These are phyloP conservation scores for Catharus minimus DNA, from an alignment of 2,113 vertebrate genomes.

Conservation along the genomic window DNA sequence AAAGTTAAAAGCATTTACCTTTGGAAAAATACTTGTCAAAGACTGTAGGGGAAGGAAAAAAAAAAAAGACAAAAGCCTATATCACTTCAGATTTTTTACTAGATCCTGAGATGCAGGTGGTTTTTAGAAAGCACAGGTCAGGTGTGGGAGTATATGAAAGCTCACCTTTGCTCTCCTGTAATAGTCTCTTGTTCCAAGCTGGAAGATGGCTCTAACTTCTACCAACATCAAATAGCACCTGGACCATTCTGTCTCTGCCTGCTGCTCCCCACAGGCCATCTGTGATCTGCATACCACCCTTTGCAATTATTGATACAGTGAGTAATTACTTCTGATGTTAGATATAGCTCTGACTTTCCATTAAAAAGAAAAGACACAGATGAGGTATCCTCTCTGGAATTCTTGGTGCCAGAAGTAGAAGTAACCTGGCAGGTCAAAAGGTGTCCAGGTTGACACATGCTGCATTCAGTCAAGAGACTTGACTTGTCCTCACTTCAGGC, in stretches of 20 bases:
- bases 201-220: conserved; percentile 13
- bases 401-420: conserved; percentile 27
- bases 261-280: conserved; percentile 31
- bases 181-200: neutral
- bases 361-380: conserved; percentile 1
- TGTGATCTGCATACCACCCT: conserved; percentile 10
- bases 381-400: conserved; percentile 26
- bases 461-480: neutral
- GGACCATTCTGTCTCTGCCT: conserved; percentile 20
- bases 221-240: conserved; percentile 35
- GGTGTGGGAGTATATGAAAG: neutral
- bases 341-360: conserved; percentile 9
- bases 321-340: conserved; percentile 41
- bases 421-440: conserved; percentile 25
- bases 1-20: neutral
- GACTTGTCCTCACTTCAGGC: conserved; percentile 14
- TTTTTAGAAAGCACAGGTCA: neutral
- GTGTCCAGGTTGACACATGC: conserved; percentile 4
- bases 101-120: conserved; percentile 4
- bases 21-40: neutral
- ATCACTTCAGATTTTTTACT: conserved; percentile 13
- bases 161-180: conserved; percentile 18
- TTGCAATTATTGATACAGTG: conserved; percentile 17
- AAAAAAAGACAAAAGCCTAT: neutral
- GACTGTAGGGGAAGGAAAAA: neutral